Base-by-base conservation (phyloP, 2,797 vertebrate genomes). In the Aphelocoma californica region DNA sequence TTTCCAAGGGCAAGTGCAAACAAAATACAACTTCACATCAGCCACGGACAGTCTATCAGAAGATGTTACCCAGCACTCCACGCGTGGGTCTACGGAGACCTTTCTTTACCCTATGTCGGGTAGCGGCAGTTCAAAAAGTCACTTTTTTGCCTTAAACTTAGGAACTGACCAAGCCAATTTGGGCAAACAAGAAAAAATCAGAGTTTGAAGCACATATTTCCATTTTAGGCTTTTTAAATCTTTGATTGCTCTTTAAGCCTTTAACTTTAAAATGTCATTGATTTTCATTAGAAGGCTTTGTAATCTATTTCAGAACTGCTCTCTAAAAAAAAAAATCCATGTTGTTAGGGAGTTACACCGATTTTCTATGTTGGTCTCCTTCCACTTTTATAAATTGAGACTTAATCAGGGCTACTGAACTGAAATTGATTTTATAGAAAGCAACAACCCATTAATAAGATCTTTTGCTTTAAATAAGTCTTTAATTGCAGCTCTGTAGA, bases 241-340 rank as follows among this genome's bases (percentile, higher is more conserved):
- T 91, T 79, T 70, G 73, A 92, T 79, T 90, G 77, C 8, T 26
- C 70, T 90, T 83, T 81, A 90, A 93, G 75, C 29, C 21, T 90
- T 79, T 86, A 69, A 36, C 50, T 94, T 90, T 84, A 92, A 91
- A 90, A 92, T 53, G 38, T 11, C 66, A 92, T 97, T 91, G 96
- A 96, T 94, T 96, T 97, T 95, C 80, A 92, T 93, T 94, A 90
- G 88, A 92, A 86, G 36, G 60, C 62, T 88, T 93, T 93, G 82
- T 92, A 93, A 91, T 93, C 75, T 94, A 25, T 90, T 86, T 92
- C 79, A 88, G 73, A 95, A 60, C 10, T 61, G 62, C 44, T 56
- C 29, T 87, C 14, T 36, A 25, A 87, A 80, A 64, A 81, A 64
- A 56, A 53, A 58, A 85, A 61, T 77, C 88, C 42, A 51, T 90